Conservation (phyloP, 2,888 invertebrate species). For the Pterobdella sp. region DNA sequence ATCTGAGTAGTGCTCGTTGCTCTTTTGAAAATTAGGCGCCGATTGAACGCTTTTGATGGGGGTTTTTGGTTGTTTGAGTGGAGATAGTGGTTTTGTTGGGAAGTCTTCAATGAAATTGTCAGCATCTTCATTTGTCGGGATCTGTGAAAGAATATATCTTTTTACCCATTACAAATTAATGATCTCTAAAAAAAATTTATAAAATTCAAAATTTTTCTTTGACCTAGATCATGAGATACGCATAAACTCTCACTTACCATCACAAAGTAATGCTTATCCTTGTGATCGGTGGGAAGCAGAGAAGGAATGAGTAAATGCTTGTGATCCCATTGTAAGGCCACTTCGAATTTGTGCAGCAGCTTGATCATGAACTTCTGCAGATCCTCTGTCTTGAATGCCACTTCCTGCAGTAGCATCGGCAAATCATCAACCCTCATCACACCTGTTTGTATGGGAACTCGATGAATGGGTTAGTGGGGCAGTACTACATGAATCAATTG, state of each 20-base stretch:
- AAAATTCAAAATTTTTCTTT: too few relatives aligned
- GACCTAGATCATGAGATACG: too few relatives aligned
- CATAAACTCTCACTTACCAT: constrained; percentile 9
- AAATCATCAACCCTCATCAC: constrained; percentile 89
- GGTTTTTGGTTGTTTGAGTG: constrained; percentile 83
- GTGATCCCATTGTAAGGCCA: constrained; percentile 90
- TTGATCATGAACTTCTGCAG: constrained; percentile 76
- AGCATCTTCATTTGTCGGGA: not conserved
- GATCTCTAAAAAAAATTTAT: too few relatives aligned
- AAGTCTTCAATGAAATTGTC: constrained; percentile 58
- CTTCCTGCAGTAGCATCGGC: constrained; percentile 81
- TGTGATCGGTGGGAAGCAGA: constrained; percentile 66
- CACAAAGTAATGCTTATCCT: constrained; percentile 25
- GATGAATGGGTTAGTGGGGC: not conserved
- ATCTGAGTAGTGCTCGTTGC: not conserved
- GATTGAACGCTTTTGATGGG: constrained; percentile 62
- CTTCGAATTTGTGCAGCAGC: constrained; percentile 88
- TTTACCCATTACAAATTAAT: too few relatives aligned
- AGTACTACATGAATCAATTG: too few relatives aligned
- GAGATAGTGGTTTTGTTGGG: constrained; percentile 88
- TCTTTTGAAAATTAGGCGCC: constrained; percentile 14
- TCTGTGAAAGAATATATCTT: not conserved
- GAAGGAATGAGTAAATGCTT: constrained; percentile 83
- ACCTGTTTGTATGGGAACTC: constrained; percentile 51
- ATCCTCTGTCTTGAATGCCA: constrained; percentile 59